phyloP scores from a whole-genome alignment of 2,797 vertebrate genomes.

The Potorous gilbertii region DNA sequence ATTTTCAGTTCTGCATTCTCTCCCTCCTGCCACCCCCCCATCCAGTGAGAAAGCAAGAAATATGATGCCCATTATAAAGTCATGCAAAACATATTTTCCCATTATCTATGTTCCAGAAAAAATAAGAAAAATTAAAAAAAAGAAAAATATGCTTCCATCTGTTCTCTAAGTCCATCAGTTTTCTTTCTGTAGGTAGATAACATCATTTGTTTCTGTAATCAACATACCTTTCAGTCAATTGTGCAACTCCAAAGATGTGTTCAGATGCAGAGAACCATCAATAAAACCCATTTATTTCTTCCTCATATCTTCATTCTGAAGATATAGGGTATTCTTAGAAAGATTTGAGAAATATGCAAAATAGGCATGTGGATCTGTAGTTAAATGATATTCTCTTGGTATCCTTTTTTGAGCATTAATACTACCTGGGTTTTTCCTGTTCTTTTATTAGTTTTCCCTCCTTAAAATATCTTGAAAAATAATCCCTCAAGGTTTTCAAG shows the following conservation, averaged over 20 bases:
- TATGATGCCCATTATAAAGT: not conserved
- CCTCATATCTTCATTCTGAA: not conserved
- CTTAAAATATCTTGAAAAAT: not conserved
- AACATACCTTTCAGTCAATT: not conserved
- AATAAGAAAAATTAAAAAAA: not conserved
- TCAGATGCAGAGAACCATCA: not conserved
- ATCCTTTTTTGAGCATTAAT: not conserved
- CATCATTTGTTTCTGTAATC: not conserved
- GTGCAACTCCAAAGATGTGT: not conserved
- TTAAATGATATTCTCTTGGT: not conserved
- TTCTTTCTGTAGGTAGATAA: not conserved
- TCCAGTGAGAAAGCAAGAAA: not conserved
- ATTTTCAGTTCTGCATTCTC: not conserved
- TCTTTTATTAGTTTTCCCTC: not conserved
- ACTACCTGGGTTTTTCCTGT: not conserved
- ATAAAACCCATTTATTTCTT: not conserved
- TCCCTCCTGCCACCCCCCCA: not conserved
- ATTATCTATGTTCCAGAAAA: not conserved
- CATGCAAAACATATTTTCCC: not conserved
- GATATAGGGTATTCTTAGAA: not conserved
- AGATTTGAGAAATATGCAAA: not conserved
- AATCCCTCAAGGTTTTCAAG: not conserved
- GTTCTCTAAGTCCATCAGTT: not conserved
- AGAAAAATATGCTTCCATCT: not conserved
- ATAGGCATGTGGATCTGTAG: not conserved